Conservation (phyloP, 2,113 vertebrate genomes). For the Aldabrachelys gigantea region DNA sequence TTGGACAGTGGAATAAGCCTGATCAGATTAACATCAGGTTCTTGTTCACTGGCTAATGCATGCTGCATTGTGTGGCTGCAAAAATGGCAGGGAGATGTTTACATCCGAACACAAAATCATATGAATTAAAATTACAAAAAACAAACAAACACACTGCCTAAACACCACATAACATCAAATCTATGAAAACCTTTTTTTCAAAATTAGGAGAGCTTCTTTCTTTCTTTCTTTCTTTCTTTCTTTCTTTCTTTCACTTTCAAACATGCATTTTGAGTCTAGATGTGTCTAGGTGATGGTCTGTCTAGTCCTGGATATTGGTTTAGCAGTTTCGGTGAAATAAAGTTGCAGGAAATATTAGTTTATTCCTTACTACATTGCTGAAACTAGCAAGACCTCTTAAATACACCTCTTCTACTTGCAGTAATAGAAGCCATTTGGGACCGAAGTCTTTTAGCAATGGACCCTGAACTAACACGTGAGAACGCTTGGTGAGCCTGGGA, state of each 20-base stretch:
- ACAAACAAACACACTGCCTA: neutral
- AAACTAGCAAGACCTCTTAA: neutral
- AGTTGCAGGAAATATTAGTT: neutral
- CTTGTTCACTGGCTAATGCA: rapidly evolving
- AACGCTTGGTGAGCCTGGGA: too few species aligned
- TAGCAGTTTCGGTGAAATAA: neutral
- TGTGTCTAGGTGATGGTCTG: neutral
- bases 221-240: neutral
- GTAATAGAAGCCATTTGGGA: neutral
- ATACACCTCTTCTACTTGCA: neutral
- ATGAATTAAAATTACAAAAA: neutral
- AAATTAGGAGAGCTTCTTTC: too few species aligned
- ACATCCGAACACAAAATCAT: rapidly evolving
- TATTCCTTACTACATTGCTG: neutral
- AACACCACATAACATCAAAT: neutral
- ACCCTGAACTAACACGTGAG: too few species aligned
- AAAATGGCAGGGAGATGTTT: rapidly evolving
- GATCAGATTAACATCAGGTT: neutral
- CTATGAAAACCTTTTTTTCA: rapidly evolving
- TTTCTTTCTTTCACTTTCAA: neutral
- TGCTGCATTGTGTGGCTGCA: neutral
- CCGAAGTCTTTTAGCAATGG: neutral
- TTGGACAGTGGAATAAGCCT: neutral
- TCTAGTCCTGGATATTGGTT: neutral
- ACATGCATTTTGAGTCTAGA: neutral